Evolutionary conservation across 2,113 vertebrate species (phyloP).

Genomic region (Burhinus oedicnemus): DNA sequence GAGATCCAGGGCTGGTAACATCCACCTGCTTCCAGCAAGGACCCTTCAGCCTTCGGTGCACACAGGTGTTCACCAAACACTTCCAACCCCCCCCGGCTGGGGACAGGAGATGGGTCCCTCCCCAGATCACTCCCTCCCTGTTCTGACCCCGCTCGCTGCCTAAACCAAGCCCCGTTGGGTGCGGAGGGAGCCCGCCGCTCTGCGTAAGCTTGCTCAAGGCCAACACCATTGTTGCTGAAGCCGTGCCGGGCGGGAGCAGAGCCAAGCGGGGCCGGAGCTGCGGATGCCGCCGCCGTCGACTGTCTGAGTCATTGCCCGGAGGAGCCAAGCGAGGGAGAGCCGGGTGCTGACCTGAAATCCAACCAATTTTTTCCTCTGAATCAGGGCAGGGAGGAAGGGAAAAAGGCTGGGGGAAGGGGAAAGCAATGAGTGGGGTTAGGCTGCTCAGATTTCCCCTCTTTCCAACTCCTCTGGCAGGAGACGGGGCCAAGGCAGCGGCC

Average conservation of each 20-base stretch:
- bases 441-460: background rate
- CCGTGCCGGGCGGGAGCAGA: background rate
- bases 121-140: background rate
- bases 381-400: background rate
- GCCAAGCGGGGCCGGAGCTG: background rate
- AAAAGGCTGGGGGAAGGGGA: background rate
- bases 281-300: background rate
- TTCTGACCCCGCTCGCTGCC: background rate
- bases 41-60: rapidly evolving
- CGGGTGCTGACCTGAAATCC: conserved; percentile 1
- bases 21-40: rapidly evolving
- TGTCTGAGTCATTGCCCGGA: conserved; percentile 33
- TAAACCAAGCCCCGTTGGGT: rapidly evolving
- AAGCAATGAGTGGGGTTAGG: background rate
- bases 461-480: background rate
- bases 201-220: background rate
- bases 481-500: background rate
- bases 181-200: background rate
- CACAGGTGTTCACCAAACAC: background rate
- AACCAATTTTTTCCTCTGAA: background rate
- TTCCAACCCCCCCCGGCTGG: rapidly evolving
- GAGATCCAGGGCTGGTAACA: background rate
- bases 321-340: background rate
- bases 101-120: rapidly evolving
- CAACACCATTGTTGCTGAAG: background rate